Evolutionary conservation across 1,140 invertebrate species (phyloP).

Genomic region (Drosophila trapezifrons): DNA sequence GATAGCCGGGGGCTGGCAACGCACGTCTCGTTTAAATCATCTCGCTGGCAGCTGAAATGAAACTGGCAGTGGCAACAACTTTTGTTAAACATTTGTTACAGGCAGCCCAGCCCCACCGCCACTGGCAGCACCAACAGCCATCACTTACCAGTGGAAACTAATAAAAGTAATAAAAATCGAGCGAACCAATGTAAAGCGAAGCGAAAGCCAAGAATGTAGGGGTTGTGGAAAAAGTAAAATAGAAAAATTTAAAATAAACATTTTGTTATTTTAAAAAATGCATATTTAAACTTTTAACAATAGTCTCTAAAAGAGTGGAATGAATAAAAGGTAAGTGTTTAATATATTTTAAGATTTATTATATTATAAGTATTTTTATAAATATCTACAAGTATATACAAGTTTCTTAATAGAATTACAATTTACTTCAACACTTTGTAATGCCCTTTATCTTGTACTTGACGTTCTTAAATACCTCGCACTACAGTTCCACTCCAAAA

Average conservation of each 20-base stretch:
- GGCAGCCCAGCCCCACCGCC: conserved; percentile 31
- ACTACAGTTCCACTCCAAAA: conserved; percentile 16
- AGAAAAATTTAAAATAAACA: background rate
- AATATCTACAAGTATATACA: no score
- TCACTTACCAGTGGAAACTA: conserved; percentile 59
- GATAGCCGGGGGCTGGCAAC: conserved; percentile 45
- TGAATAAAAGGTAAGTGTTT: no score
- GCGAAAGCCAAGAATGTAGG: conserved; percentile 7
- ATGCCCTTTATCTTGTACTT: conserved; percentile 7
- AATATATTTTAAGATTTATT: no score
- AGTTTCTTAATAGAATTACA: no score
- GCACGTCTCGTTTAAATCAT: conserved; percentile 75
- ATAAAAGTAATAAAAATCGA: conserved; percentile 69
- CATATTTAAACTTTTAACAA: no score
- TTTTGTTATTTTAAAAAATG: no score
- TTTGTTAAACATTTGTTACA: conserved; percentile 72
- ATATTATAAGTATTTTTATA: background rate
- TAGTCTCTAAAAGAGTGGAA: no score
- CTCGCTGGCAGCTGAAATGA: conserved; percentile 75
- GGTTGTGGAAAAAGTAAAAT: background rate
- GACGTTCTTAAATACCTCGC: background rate
- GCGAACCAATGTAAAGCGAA: conserved; percentile 29
- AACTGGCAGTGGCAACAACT: conserved; percentile 72
- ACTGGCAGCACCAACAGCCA: conserved; percentile 44
- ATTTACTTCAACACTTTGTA: no score